Percentiles rank a stretch among this genome's conserved stretches.
Conservation (phyloP, 2,113 vertebrate genomes). For the Pogona vitticeps region DNA sequence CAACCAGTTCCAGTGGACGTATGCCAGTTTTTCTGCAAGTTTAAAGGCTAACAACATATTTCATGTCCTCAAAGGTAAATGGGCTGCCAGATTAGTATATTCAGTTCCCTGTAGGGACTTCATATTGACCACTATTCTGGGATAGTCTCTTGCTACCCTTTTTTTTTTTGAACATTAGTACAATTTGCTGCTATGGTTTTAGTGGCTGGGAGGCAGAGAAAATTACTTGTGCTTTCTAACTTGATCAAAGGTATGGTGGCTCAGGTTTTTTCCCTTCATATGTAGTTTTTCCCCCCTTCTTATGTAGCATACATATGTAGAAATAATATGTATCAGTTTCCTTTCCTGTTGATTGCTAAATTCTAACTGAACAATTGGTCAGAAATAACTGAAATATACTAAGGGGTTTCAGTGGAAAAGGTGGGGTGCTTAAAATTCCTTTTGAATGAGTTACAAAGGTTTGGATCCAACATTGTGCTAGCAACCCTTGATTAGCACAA, state of each 20-base stretch:
- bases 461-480: background rate
- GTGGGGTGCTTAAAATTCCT: too few relatives aligned
- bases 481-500: background rate
- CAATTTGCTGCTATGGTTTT: background rate
- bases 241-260: background rate
- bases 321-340: too few relatives aligned
- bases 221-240: background rate
- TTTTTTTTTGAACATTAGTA: background rate
- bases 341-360: constrained; percentile 2
- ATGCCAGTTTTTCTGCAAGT: constrained; percentile 8
- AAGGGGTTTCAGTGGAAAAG: background rate
- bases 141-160: background rate
- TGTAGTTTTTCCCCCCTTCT: too few relatives aligned
- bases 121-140: background rate
- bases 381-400: background rate
- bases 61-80: background rate
- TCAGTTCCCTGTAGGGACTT: background rate
- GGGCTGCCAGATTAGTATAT: constrained; percentile 5
- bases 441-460: background rate
- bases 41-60: constrained; percentile 14
- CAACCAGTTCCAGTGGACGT: constrained; percentile 18
- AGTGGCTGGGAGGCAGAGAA: background rate
- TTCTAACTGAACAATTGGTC: background rate
- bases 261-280: too few relatives aligned
- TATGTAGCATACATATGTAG: background rate